Conservation (phyloP, 2,797 vertebrate genomes). For the Poeciliopsis turneri region DNA sequence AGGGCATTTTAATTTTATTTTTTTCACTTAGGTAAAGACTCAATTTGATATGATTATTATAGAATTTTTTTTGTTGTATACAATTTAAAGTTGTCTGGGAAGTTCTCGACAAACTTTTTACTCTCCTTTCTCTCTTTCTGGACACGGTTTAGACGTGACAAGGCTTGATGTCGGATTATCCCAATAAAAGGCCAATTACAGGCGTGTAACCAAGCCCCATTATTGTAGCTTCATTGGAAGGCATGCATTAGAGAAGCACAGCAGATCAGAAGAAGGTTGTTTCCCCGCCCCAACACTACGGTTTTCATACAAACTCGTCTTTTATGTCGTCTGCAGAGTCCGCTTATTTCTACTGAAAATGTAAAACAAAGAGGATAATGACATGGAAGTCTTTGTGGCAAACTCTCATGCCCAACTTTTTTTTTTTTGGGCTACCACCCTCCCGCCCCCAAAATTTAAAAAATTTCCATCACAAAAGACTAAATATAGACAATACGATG, state of each 20-base stretch:
- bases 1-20: neutral
- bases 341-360: constrained; percentile 52
- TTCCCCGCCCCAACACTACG: constrained; percentile 7
- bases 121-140: constrained; percentile 17
- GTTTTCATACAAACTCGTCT: constrained; percentile 56
- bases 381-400: constrained; percentile 68
- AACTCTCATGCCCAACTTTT: constrained; percentile 36
- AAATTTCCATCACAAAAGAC: constrained; percentile 80
- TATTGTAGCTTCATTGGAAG: constrained; percentile 59
- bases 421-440: constrained; percentile 16
- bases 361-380: constrained; percentile 53
- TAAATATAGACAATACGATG: constrained; percentile 70
- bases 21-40: neutral
- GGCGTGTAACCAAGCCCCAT: constrained; percentile 55
- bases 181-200: constrained; percentile 64
- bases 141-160: constrained; percentile 69
- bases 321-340: constrained; percentile 38
- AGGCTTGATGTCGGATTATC: constrained; percentile 69
- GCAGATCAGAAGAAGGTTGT: constrained; percentile 59
- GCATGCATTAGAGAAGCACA: constrained; percentile 48
- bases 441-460: constrained; percentile 34
- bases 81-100: neutral
- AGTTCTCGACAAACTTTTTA: constrained; percentile 13
- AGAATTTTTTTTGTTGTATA: neutral
- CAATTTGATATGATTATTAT: neutral